Conservation (phyloP, 2,888 invertebrate genomes). For the Trileptium ribeirensis region DNA sequence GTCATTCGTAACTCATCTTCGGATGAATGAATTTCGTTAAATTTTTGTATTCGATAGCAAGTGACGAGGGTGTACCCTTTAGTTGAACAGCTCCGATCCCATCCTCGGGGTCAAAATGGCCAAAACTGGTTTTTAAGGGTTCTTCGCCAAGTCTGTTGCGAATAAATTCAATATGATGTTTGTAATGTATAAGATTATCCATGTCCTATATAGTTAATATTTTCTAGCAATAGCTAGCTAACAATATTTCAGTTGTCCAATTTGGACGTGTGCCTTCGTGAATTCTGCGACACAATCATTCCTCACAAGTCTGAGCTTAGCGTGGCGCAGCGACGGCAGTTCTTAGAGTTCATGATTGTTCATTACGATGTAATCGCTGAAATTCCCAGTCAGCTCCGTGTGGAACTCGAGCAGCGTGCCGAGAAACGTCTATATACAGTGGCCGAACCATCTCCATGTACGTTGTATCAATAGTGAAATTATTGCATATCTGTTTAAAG, state of each 20-base stretch:
- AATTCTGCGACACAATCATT: background rate
- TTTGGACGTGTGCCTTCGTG: constrained; percentile 13
- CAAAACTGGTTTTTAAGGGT: too few relatives aligned
- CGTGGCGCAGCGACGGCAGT: background rate
- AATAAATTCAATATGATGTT: too few relatives aligned
- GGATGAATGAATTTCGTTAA: too few relatives aligned
- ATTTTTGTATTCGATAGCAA: too few relatives aligned
- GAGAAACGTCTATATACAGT: constrained; percentile 4
- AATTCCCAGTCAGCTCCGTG: background rate
- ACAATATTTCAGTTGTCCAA: constrained; percentile 6
- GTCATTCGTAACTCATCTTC: too few relatives aligned
- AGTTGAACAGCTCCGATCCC: too few relatives aligned
- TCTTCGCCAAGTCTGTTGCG: too few relatives aligned
- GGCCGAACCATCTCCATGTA: constrained; percentile 12
- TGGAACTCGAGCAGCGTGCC: background rate
- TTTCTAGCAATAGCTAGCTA: background rate
- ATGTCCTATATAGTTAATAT: background rate
- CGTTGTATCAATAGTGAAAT: too few relatives aligned
- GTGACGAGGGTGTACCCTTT: too few relatives aligned
- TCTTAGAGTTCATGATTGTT: background rate
- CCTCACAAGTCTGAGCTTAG: background rate
- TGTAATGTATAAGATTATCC: too few relatives aligned
- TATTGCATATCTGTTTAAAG: too few relatives aligned
- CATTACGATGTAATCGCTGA: background rate
- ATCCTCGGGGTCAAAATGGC: too few relatives aligned